Percentiles rank a stretch among this genome's conserved stretches.
These are phyloP conservation scores for Drosophila tripunctata DNA, from an alignment of 2,888 invertebrate species.

Conservation along the genomic window DNA sequence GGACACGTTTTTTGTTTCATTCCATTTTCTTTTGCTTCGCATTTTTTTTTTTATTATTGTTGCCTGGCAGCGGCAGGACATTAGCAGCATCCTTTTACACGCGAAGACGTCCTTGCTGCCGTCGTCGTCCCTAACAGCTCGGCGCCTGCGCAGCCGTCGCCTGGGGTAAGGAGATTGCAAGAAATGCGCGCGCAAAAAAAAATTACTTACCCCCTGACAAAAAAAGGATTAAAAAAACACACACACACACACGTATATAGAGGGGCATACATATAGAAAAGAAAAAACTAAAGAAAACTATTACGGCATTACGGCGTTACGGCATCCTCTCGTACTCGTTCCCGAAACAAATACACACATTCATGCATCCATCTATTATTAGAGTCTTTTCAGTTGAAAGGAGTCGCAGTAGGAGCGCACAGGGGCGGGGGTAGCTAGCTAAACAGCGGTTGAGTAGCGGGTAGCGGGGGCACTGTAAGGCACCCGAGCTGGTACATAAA, in stretches of 20 bases:
- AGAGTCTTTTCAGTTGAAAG: conserved; percentile 37
- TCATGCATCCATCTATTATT: conserved; percentile 47
- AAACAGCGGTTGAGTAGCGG: no score
- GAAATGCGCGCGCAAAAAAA: conserved; percentile 73
- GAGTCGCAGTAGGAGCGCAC: conserved; percentile 11
- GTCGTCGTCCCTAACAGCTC: conserved; percentile 21
- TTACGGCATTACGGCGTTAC: no score
- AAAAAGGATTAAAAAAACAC: conserved; percentile 56
- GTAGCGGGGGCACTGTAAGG: conserved; percentile 14
- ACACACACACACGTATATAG: conserved; percentile 10
- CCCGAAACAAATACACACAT: background rate
- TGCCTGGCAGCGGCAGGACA: conserved; percentile 62
- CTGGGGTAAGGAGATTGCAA: conserved; percentile 47
- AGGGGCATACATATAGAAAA: conserved; percentile 6
- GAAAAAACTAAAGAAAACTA: conserved; percentile 42
- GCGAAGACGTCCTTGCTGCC: conserved; percentile 43
- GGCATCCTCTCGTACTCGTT: conserved; percentile 58
- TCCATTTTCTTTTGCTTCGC: background rate
- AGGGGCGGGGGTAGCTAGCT: background rate
- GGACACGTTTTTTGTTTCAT: conserved; percentile 27
- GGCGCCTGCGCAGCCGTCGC: conserved; percentile 71
- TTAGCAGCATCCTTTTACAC: conserved; percentile 82
- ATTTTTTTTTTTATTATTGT: conserved; percentile 10
- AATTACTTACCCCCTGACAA: conserved; percentile 61
- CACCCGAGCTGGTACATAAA: conserved; percentile 1